phyloP scores from a whole-genome alignment of 1,140 invertebrate genomes.

The Holcopasites calliopsidis region DNA sequence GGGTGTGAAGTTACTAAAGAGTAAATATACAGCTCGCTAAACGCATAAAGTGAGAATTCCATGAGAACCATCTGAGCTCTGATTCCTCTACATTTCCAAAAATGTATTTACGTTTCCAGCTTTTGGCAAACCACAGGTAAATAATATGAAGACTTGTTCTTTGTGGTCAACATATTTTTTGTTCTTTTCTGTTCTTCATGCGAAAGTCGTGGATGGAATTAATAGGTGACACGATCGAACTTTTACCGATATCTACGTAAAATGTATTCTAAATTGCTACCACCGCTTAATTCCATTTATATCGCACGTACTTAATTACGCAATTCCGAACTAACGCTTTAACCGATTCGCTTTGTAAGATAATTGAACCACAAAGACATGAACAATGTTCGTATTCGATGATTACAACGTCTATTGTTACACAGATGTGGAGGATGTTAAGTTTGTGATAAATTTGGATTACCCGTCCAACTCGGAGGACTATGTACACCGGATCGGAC shows the following conservation, averaged over 20 bases:
- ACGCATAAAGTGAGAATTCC: conserved; percentile 75
- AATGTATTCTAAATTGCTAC: not conserved
- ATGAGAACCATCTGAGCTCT: conserved; percentile 80
- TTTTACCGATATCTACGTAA: too few species aligned
- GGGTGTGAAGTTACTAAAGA: conserved; percentile 77
- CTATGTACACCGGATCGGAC: conserved; percentile 94
- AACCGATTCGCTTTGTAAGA: conserved; percentile 71
- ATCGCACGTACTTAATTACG: conserved; percentile 31
- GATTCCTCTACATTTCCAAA: conserved; percentile 80
- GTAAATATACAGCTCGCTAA: conserved; percentile 76
- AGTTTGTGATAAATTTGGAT: conserved; percentile 96
- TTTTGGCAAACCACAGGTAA: conserved; percentile 76
- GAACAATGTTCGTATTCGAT: conserved; percentile 58
- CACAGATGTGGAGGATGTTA: conserved; percentile 94
- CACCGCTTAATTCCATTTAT: conserved; percentile 56
- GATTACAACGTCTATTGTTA: conserved; percentile 61
- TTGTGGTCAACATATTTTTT: conserved; percentile 73
- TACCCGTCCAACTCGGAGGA: conserved; percentile 95
- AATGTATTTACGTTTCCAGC: conserved; percentile 80
- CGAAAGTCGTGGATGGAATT: conserved; percentile 64
- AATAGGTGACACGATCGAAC: conserved; percentile 21
- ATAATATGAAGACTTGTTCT: conserved; percentile 76
- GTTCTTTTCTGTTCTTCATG: conserved; percentile 34
- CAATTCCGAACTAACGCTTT: conserved; percentile 53
- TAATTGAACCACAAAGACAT: conserved; percentile 76